These are phyloP conservation scores for Ectobius pallidus DNA, from an alignment of 2,888 invertebrate genomes.

Conservation along the genomic window DNA sequence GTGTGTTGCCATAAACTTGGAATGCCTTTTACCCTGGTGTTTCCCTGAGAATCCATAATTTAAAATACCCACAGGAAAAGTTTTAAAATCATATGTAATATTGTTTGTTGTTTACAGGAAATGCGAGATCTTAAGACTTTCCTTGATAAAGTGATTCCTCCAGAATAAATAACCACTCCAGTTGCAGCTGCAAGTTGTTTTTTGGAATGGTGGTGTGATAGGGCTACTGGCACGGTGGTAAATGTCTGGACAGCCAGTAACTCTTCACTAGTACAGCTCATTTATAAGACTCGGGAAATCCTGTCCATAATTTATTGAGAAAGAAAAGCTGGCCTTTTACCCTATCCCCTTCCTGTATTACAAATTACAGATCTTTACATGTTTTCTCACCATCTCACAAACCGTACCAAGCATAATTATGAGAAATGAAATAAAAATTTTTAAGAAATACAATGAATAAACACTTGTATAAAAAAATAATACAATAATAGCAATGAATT, in stretches of 20 bases:
- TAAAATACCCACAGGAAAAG: no score
- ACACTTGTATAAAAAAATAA: conserved; percentile 16
- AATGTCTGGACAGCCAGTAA: neutral
- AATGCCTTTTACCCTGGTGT: no score
- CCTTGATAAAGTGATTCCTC: conserved; percentile 51
- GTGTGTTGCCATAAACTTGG: no score
- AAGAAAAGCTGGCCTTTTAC: neutral
- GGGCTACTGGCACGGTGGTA: neutral
- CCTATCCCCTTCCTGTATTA: neutral
- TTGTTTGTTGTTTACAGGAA: conserved; percentile 56
- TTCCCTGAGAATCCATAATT: no score
- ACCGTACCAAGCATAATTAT: conserved; percentile 10
- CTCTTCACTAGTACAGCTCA: neutral
- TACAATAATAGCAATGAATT: conserved; percentile 2
- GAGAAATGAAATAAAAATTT: conserved; percentile 2
- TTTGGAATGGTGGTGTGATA: neutral
- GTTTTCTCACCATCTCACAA: conserved; percentile 1
- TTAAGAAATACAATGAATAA: conserved; percentile 14
- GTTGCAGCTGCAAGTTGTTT: neutral
- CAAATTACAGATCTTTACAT: conserved; percentile 10
- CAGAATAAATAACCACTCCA: conserved; percentile 39
- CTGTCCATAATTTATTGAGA: conserved; percentile 18
- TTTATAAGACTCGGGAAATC: conserved; percentile 5
- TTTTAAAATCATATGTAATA: no score
- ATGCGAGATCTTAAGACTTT: conserved; percentile 71